A percentile compares a stretch with the other conserved stretches of the same genome.
Evolutionary conservation across 2,113 vertebrate species (phyloP).

Genomic region (Tragelaphus imberbis): DNA sequence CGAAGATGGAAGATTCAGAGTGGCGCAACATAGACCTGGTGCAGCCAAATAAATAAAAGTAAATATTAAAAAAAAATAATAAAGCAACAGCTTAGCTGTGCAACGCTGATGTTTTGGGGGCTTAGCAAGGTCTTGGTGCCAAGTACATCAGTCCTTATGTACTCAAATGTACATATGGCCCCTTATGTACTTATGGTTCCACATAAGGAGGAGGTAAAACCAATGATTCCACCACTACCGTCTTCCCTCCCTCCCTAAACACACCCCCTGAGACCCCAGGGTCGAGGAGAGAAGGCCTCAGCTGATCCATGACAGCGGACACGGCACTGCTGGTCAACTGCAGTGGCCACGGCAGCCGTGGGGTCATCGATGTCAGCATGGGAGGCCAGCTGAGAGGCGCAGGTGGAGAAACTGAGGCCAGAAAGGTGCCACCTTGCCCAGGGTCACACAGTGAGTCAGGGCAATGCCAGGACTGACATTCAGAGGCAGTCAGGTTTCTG

Average conservation of each 20-base stretch:
- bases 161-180: not conserved
- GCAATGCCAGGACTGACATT: not conserved
- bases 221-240: not conserved
- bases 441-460: not conserved
- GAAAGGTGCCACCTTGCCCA: not conserved
- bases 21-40: not conserved
- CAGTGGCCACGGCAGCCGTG: not conserved
- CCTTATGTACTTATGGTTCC: not conserved
- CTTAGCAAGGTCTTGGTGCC: not conserved
- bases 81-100: not conserved
- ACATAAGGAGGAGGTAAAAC: not conserved
- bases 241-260: not conserved
- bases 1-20: not conserved
- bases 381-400: not conserved
- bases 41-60: not conserved
- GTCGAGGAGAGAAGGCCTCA: not conserved
- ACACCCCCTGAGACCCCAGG: not conserved
- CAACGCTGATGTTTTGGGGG: not conserved
- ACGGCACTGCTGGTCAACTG: rapidly evolving
- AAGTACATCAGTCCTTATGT: not conserved
- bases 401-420: not conserved
- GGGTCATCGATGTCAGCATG: rapidly evolving
- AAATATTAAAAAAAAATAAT: not conserved
- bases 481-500: not conserved
- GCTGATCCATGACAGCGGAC: not conserved